Base-by-base conservation (phyloP, 92 coral and sea anemone species). In the Phenganax subtilis region DNA sequence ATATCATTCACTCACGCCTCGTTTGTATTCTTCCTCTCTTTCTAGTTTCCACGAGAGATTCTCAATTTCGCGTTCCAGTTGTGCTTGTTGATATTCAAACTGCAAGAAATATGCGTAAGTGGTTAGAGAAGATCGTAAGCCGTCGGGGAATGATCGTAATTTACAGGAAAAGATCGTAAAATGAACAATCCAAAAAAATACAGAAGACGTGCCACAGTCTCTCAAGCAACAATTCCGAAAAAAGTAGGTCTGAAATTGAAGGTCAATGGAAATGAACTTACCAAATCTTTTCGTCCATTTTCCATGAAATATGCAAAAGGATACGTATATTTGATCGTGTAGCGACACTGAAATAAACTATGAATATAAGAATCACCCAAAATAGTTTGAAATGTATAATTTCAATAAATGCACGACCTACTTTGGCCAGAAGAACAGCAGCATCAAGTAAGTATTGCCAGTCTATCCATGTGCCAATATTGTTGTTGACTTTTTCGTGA, bases 1-100 rank as follows among this genome's bases (percentile, higher is more conserved):
- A 28, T 0, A 9, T 37, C n/a, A 11, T 4, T 15, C 10, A 88
- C 97, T 89, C 37, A 93, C 97, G 88, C 97, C 97, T 86, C 93
- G 86, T 17, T 87, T 91, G 63, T 93, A 93, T 7, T 85, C 88
- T 6, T 91, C 98, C 17, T 93, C 98, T 84, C 98, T 84, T 85
- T 93, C 98, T 44, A 93, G 79, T 74, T 93, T 93, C 98, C 97
- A 94, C 11, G 97, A 91, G 64, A 91, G 86, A 75, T 94, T 94
- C 76, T 94, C 97, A 56, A 94, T 94, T 86, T 94, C 98, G 28
- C 90, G 85, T 79, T 91, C 98, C 29, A 94, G 88, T 75, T 91
- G 97, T 6, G 98, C 98, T 87, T 91, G 98, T 63, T 94, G 98
- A 75, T 93, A 93, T 80, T 93, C 98, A 85, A 93, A 93, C 98